phyloP scores from a whole-genome alignment of 2,888 invertebrate species.

The Tetranychus piercei region DNA sequence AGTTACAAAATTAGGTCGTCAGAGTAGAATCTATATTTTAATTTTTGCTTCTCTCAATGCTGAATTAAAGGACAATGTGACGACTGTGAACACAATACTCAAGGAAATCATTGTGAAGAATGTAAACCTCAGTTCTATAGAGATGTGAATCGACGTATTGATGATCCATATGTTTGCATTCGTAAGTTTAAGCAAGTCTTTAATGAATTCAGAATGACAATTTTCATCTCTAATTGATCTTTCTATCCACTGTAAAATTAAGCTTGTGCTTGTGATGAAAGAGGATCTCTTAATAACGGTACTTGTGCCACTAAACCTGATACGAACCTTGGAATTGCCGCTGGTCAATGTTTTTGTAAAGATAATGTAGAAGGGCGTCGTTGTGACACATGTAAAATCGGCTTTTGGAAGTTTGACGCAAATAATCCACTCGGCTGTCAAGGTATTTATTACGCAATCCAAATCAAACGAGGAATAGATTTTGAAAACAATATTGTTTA shows the following conservation, averaged over 20 bases:
- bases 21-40: not conserved
- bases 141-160: constrained; percentile 60
- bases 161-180: constrained; percentile 72
- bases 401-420: constrained; percentile 74
- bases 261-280: constrained; percentile 76
- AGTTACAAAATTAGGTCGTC: not conserved
- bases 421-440: constrained; percentile 70
- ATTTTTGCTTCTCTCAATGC: not conserved
- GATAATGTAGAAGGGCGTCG: constrained; percentile 64
- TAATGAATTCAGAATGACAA: not conserved
- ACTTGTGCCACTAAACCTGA: constrained; percentile 85
- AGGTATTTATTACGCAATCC: constrained; percentile 33
- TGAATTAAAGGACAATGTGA: constrained; percentile 52
- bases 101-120: constrained; percentile 86
- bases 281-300: constrained; percentile 71
- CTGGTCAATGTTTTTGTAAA: constrained; percentile 90
- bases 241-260: constrained; percentile 11
- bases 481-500: no score
- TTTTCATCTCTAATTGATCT: constrained; percentile 20
- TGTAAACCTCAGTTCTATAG: constrained; percentile 84
- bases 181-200: constrained; percentile 39
- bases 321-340: constrained; percentile 51
- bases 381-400: constrained; percentile 80
- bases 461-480: no score
- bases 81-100: constrained; percentile 87